Conservation (phyloP, 2,797 vertebrate species). For the Triplophysa yarkandensis region DNA sequence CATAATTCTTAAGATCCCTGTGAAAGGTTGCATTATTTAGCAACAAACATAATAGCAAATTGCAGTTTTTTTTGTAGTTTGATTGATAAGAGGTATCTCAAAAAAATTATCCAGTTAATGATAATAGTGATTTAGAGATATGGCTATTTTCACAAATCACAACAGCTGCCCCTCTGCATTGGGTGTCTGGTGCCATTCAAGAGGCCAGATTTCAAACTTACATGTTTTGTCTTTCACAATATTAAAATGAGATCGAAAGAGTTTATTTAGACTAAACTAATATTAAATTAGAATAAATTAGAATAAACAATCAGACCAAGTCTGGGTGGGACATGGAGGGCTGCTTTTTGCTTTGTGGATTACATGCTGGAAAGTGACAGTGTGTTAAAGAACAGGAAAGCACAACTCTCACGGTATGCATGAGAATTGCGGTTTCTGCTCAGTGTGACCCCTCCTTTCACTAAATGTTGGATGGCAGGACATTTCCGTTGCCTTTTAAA, state of each 20-base stretch:
- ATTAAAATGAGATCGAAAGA: constrained; percentile 35
- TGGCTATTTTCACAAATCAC: constrained; percentile 16
- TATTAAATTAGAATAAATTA: constrained; percentile 52
- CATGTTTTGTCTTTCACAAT: constrained; percentile 24
- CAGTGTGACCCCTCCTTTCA: constrained; percentile 43
- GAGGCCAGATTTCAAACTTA: constrained; percentile 12
- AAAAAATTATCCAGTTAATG: not conserved
- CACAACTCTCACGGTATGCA: constrained; percentile 36
- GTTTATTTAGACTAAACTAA: constrained; percentile 54
- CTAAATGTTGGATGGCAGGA: constrained; percentile 28
- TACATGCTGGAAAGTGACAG: constrained; percentile 43
- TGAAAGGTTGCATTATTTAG: too few relatives aligned
- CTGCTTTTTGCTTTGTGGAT: constrained; percentile 28
- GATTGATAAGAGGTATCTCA: too few relatives aligned
- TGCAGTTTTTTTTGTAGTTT: too few relatives aligned
- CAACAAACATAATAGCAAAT: too few relatives aligned
- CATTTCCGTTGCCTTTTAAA: constrained; percentile 32
- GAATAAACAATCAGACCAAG: constrained; percentile 37
- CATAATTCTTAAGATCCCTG: too few relatives aligned
- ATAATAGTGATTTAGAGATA: not conserved
- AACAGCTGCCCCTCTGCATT: not conserved
- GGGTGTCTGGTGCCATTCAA: constrained; percentile 11
- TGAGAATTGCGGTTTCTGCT: constrained; percentile 38
- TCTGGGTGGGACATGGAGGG: not conserved
- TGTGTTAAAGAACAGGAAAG: constrained; percentile 39